A percentile compares a stretch with the other conserved stretches of the same genome.
phyloP scores from a whole-genome alignment of 2,888 invertebrate species.

The Dynastes tityus region DNA sequence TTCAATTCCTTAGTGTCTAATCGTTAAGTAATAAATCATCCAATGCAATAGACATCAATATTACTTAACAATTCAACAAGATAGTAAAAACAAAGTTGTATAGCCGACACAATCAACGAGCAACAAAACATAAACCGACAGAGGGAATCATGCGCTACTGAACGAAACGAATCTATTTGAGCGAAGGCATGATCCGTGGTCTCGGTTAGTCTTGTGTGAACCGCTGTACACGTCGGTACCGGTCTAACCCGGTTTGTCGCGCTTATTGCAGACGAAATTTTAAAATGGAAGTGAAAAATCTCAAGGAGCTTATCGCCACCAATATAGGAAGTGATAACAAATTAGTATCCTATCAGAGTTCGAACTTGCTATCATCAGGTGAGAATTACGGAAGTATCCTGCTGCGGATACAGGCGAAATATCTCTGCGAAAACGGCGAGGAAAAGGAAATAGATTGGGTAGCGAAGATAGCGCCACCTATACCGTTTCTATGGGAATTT shows the following conservation, averaged over 20 bases:
- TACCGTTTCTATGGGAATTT: slow-evolving; percentile 69
- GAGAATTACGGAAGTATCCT: slow-evolving; percentile 77
- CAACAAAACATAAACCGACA: not conserved
- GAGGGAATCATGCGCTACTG: not conserved
- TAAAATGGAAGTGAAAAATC: slow-evolving; percentile 44
- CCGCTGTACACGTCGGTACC: not conserved
- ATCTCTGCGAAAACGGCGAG: slow-evolving; percentile 18
- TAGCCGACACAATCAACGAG: not conserved
- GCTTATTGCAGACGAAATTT: not conserved
- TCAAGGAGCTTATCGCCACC: slow-evolving; percentile 37
- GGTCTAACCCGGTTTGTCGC: not conserved
- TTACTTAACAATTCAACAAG: not conserved
- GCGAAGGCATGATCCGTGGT: not conserved
- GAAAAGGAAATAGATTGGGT: slow-evolving; percentile 68
- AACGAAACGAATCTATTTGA: slow-evolving; percentile 4
- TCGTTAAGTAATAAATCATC: not conserved
- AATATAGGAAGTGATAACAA: slow-evolving; percentile 31
- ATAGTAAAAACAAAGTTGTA: slow-evolving; percentile 2
- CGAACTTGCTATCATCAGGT: slow-evolving; percentile 71
- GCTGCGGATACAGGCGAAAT: slow-evolving; percentile 63
- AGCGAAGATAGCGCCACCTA: slow-evolving; percentile 73
- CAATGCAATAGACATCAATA: not conserved
- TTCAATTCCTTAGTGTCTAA: not conserved
- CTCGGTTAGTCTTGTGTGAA: not conserved
- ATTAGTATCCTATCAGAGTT: slow-evolving; percentile 60